A percentile compares a stretch with the other conserved stretches of the same genome.
Evolutionary conservation across 2,888 invertebrate species (phyloP).

Genomic region (Ariolimax columbianus): DNA sequence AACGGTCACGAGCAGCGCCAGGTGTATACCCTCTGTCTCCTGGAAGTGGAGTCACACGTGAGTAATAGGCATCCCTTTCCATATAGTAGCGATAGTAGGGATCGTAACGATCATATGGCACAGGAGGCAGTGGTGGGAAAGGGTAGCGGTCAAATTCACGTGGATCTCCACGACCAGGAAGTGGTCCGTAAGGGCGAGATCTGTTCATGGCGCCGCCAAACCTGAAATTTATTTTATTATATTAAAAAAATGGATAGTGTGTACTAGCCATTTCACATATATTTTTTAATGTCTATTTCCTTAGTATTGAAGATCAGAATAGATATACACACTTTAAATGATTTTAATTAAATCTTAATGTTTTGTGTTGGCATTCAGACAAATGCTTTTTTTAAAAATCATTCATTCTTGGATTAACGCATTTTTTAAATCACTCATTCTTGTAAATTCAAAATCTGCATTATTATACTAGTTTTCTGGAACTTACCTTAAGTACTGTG

Average conservation of each 20-base stretch:
- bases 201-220: slow-evolving; percentile 55
- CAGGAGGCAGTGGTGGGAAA: slow-evolving; percentile 49
- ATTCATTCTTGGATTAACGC: background rate
- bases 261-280: too few relatives aligned
- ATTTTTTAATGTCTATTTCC: too few relatives aligned
- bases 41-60: slow-evolving; percentile 58
- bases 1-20: slow-evolving; percentile 60
- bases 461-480: background rate
- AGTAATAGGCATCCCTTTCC: slow-evolving; percentile 63
- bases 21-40: slow-evolving; percentile 62
- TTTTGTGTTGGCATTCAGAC: background rate
- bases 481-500: background rate
- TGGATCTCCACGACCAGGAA: slow-evolving; percentile 53
- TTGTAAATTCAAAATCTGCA: background rate
- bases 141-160: slow-evolving; percentile 54
- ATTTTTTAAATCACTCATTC: background rate
- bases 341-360: background rate
- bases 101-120: slow-evolving; percentile 56
- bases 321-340: background rate
- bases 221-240: background rate
- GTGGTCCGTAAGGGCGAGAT: slow-evolving; percentile 56
- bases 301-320: too few relatives aligned
- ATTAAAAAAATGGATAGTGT: background rate
- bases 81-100: slow-evolving; percentile 60
- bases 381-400: background rate